Evolutionary conservation across 2,888 invertebrate species (phyloP), one percentile per base, ranked within the genome.

Genomic region (Torymus aiolomorphi): DNA sequence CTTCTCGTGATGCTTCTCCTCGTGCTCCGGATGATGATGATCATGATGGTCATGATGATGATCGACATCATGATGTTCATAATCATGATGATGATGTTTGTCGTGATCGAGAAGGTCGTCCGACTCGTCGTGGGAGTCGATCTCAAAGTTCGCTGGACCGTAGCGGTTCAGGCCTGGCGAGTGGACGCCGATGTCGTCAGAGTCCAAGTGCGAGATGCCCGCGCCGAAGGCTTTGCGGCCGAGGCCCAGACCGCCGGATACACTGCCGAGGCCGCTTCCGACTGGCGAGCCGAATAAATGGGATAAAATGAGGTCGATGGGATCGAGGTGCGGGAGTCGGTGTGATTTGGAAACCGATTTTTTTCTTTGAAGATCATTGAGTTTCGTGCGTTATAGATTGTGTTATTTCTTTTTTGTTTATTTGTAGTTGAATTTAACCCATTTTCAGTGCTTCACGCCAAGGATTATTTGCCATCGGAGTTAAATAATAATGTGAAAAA

Each of bases 1-100:
- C n/a, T 82, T 83, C 63, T 86, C 83, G 66, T 80, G 81, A 5
- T 84, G 81, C 20, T 80, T 72, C 1, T 83, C 84, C 5, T 85
- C 84, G 20, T 85, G 82, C 8, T 82, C 49, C 56, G 76, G 76
- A 0, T 78, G 77, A n/a, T 83, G 78, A 31, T 82, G 82, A 1
- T 69, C 61, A 52, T 49, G 31, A 31, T 70, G 65, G 3, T 66
- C 65, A 57, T 66, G 59, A 14, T 67, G 49, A 13, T 67, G 31
- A 2, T 16, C 18, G 42, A 42, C 42, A 42, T 42, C 42, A 42
- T 61, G 31, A 24, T 73, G 66, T 4, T 61, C 24, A 66, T 61
- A 24, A n/a, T 75, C 24, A 49, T 66, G 59, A 18, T 61, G n/a
- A 49, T 51, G 42, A 61, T 72, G 73, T 5, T 31, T 24, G n/a